These are phyloP conservation scores for Hoplodrina blanda DNA, from an alignment of 2,888 invertebrate species.

Conservation along the genomic window DNA sequence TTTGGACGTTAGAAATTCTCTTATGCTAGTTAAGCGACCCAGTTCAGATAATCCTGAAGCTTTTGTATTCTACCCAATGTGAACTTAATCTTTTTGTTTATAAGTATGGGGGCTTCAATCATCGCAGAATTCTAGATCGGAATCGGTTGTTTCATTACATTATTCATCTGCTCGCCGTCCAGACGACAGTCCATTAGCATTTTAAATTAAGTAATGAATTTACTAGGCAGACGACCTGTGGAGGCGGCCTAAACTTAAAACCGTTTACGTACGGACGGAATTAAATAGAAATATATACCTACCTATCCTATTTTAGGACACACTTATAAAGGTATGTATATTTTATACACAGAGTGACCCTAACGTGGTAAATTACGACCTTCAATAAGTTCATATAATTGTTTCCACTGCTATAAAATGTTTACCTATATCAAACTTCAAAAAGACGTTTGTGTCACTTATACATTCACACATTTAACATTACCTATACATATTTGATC, in stretches of 20 bases:
- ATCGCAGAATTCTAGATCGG: slow-evolving; percentile 74
- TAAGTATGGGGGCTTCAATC: slow-evolving; percentile 68
- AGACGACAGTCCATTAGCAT: slow-evolving; percentile 86
- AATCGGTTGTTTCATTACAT: slow-evolving; percentile 79
- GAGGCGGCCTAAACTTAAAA: slow-evolving; percentile 66
- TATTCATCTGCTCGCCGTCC: slow-evolving; percentile 81
- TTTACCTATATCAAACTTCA: background rate
- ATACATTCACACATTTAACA: slow-evolving; percentile 27
- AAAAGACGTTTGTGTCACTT: background rate
- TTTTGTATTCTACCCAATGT: slow-evolving; percentile 25
- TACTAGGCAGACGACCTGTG: slow-evolving; percentile 73
- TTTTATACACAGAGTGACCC: background rate
- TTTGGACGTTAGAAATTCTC: slow-evolving; percentile 10
- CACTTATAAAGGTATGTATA: background rate
- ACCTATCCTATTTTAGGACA: slow-evolving; percentile 2
- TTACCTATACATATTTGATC: slow-evolving; percentile 22
- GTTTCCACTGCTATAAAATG: background rate
- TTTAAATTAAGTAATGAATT: slow-evolving; percentile 87
- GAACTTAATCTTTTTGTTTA: slow-evolving; percentile 35
- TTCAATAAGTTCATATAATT: background rate
- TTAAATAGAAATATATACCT: slow-evolving; percentile 45
- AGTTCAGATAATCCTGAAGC: slow-evolving; percentile 33
- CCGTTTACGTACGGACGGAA: slow-evolving; percentile 47
- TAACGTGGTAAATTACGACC: background rate
- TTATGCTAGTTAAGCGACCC: slow-evolving; percentile 12